Base-by-base conservation (phyloP, 2,113 vertebrate genomes). In the Myocastor coypus region DNA sequence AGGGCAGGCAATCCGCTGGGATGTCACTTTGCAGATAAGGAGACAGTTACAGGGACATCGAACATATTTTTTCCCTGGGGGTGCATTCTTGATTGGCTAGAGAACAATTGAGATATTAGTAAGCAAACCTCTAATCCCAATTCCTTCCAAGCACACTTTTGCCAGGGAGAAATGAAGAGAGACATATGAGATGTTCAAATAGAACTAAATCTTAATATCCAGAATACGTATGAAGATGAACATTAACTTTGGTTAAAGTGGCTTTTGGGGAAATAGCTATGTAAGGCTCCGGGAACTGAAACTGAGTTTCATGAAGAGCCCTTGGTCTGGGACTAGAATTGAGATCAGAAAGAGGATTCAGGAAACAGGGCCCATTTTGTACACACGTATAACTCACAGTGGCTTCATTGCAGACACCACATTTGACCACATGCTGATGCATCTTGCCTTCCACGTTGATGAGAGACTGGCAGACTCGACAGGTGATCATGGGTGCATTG, bases 401-500 rank as follows among this genome's bases (percentile, higher is more conserved):
- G 63, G 99, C 99, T 98, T 99, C 99, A 78, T 99, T 99, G 98
- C 99, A 99, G 96, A 99, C 98, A 1, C 99, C 99, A 93, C 99
- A 99, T 97, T 99, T 99, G 87, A 99, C 99, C 95, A 99, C 99
- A 8, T 99, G 99, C 96, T 99, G 99, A 98, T 99, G 99, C 98
- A 99, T 99, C 98, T 99, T 99, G n/a, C 99, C 99, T 98, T 99
- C 99, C 96, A 99, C 99, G 12, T 99, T 99, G 98, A 99, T 99
- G 96, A 99, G 98, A 91, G 99, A 99, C 98, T 99, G 99, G 97
- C 99, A 99, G 87, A 99, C 99, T 69, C 99, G 98, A 98, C 99
- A 99, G 97, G 98, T 99, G 98, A 99, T 99, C 91, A 99, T 98
- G 11, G 99, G 99, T 30, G 99, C 98, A 40, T 98, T 99, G 96